Evolutionary conservation across 2,113 vertebrate genomes (phyloP).

Genomic region (Tenebrosternarchus preto): DNA sequence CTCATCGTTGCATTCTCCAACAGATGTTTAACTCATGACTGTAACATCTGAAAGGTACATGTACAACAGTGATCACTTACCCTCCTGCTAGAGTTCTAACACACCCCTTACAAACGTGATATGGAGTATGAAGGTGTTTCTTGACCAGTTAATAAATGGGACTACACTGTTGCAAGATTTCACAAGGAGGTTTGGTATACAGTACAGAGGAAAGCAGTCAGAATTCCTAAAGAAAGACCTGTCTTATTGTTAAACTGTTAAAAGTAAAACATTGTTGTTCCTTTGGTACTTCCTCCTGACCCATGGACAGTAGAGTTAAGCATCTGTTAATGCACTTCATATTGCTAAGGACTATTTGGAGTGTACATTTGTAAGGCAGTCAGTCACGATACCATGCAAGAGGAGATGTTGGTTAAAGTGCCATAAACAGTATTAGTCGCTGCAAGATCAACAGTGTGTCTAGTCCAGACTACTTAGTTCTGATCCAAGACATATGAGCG

Average conservation of each 20-base stretch:
- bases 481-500: not conserved
- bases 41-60: not conserved
- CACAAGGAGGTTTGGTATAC: not conserved
- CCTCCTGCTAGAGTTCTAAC: not conserved
- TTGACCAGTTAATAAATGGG: not conserved
- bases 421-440: constrained; percentile 11
- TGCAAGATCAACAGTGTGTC: not conserved
- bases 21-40: not conserved
- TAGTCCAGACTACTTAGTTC: not conserved
- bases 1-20: not conserved
- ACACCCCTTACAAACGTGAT: not conserved
- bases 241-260: not conserved
- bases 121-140: not conserved
- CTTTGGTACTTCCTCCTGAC: no score
- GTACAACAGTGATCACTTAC: not conserved
- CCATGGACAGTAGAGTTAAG: not conserved
- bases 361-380: not conserved
- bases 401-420: not conserved
- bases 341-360: not conserved
- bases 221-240: not conserved
- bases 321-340: not conserved
- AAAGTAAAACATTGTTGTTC: not conserved
- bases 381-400: not conserved
- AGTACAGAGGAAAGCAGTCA: not conserved
- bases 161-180: not conserved